Conservation (phyloP, 2,797 vertebrate species). For the Pelochelys cantorii region DNA sequence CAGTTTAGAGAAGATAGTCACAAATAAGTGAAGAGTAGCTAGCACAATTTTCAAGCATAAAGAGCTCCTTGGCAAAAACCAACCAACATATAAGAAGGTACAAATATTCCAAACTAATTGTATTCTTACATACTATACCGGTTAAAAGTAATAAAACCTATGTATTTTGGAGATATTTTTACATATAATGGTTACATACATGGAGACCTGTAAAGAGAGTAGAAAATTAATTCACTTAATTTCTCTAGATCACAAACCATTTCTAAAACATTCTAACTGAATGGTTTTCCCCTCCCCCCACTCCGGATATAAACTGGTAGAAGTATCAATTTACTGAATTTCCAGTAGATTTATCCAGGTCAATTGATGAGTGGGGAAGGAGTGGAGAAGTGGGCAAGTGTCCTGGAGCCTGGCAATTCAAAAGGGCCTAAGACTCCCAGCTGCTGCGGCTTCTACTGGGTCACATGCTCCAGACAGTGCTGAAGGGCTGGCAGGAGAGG, state of each 20-base stretch:
- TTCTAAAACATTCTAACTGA: slow-evolving; percentile 65
- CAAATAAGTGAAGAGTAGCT: neutral
- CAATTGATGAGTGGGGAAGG: too few relatives aligned
- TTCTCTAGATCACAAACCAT: slow-evolving; percentile 65
- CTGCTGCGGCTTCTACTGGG: too few relatives aligned
- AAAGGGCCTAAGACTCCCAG: too few relatives aligned
- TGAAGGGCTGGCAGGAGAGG: too few relatives aligned
- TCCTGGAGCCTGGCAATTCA: too few relatives aligned
- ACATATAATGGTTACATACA: slow-evolving; percentile 81
- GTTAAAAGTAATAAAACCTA: slow-evolving; percentile 81
- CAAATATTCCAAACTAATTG: slow-evolving; percentile 78
- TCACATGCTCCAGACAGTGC: too few relatives aligned
- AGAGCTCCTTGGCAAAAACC: neutral
- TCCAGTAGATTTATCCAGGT: slow-evolving; percentile 43
- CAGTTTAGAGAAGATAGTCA: neutral
- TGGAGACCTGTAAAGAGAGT: slow-evolving; percentile 73
- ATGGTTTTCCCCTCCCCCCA: slow-evolving; percentile 62
- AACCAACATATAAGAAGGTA: slow-evolving; percentile 66
- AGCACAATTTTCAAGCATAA: slow-evolving; percentile 1
- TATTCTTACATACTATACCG: slow-evolving; percentile 84
- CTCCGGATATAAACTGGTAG: slow-evolving; percentile 15
- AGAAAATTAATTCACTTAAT: slow-evolving; percentile 67
- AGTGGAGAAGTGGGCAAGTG: too few relatives aligned
- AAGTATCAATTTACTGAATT: slow-evolving; percentile 57
- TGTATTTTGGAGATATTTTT: slow-evolving; percentile 77